phyloP scores from a whole-genome alignment of 2,888 invertebrate genomes.

The Phortica magna region DNA sequence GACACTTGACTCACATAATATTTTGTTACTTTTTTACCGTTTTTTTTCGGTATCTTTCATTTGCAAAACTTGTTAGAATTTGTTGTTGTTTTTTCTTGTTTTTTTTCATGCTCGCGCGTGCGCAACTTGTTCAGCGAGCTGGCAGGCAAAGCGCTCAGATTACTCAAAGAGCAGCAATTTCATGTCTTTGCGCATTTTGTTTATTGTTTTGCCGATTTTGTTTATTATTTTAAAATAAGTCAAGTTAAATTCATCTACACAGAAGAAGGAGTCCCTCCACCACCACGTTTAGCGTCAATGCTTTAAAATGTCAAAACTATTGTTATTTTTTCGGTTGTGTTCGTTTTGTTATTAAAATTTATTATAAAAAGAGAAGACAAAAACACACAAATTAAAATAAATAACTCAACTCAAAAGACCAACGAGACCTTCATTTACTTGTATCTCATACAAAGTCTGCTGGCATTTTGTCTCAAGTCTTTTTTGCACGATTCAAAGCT shows the following conservation, averaged over 20 bases:
- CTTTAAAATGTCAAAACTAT: slow-evolving; percentile 24
- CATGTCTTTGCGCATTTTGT: background rate
- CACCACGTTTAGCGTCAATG: slow-evolving; percentile 13
- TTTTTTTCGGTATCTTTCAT: background rate
- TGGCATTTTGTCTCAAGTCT: slow-evolving; percentile 1
- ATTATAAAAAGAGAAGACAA: background rate
- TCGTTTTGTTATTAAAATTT: background rate
- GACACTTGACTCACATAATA: slow-evolving; percentile 1
- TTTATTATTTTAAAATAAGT: background rate
- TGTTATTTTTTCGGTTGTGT: background rate
- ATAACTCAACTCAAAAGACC: background rate
- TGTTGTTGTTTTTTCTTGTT: background rate
- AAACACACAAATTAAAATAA: background rate
- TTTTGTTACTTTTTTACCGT: background rate
- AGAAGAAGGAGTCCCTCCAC: background rate
- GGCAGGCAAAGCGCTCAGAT: background rate
- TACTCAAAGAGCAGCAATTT: background rate
- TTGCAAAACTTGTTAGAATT: slow-evolving; percentile 12
- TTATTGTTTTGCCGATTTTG: background rate
- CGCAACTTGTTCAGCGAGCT: slow-evolving; percentile 28
- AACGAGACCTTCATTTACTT: background rate
- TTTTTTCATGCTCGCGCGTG: slow-evolving; percentile 18
- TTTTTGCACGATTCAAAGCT: slow-evolving; percentile 2
- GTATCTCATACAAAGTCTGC: background rate
- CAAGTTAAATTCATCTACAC: background rate